Evolutionary conservation across 2,113 vertebrate genomes (phyloP).

Genomic region (Aptenodytes patagonicus): DNA sequence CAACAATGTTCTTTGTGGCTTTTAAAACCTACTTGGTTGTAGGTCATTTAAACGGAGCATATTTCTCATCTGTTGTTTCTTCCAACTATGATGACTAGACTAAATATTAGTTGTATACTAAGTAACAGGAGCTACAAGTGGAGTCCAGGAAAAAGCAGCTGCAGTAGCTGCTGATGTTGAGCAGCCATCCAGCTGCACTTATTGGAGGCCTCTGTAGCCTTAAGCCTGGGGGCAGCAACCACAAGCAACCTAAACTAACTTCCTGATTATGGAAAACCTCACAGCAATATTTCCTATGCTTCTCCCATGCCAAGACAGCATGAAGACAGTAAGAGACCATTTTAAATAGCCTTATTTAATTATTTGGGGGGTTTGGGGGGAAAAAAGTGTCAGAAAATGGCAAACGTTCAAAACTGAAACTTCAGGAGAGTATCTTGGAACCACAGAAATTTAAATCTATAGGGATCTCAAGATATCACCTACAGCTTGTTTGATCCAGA

Average conservation of each 20-base stretch:
- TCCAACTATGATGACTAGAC: not conserved
- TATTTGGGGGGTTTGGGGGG: rapidly evolving
- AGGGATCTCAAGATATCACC: not conserved
- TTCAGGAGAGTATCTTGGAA: not conserved
- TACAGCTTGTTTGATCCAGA: not conserved
- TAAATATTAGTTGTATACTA: not conserved
- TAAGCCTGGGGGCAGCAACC: not conserved
- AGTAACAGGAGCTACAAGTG: not conserved
- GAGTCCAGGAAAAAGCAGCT: not conserved
- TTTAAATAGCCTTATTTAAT: not conserved
- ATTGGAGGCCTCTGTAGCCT: not conserved
- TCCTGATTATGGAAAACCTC: not conserved
- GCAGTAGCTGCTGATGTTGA: not conserved
- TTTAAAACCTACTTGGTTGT: not conserved
- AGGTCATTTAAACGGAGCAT: not conserved
- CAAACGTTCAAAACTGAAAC: not conserved
- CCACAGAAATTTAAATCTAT: not conserved
- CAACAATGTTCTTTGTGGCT: not conserved
- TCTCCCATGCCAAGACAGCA: not conserved
- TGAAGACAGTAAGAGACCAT: not conserved
- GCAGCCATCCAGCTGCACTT: not conserved
- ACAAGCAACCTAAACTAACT: not conserved
- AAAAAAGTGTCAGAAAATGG: not conserved
- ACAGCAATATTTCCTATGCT: not conserved
- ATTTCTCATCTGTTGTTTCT: not conserved